Conservation (phyloP, 2,113 vertebrate species). For the Lynx canadensis region DNA sequence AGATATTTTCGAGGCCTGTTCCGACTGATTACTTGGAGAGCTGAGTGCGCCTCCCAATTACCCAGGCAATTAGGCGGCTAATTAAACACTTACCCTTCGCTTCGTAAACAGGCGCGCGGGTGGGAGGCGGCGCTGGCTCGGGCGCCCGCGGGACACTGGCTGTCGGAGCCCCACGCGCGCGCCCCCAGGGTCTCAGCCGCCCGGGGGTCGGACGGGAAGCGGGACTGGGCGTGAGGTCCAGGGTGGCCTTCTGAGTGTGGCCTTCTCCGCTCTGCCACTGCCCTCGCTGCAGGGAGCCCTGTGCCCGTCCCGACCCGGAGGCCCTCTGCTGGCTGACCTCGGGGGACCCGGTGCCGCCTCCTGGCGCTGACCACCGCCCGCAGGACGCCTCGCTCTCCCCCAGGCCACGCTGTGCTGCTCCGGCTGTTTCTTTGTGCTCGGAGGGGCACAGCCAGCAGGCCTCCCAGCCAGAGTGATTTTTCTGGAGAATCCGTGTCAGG, state of each 20-base stretch:
- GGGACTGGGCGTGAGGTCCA: rapidly evolving
- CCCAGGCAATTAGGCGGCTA: constrained; percentile 99
- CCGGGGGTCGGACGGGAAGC: neutral
- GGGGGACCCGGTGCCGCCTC: neutral
- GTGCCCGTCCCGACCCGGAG: neutral
- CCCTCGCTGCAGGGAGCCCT: neutral
- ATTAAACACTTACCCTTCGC: constrained; percentile 99
- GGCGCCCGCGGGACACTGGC: constrained; percentile 91
- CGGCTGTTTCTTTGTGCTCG: rapidly evolving
- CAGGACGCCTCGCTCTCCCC: neutral
- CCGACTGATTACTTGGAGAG: constrained; percentile 99
- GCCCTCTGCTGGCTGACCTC: rapidly evolving
- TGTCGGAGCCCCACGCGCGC: constrained; percentile 83
- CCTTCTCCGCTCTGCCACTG: neutral
- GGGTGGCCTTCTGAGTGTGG: neutral
- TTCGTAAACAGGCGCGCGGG: constrained; percentile 93
- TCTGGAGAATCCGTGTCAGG: neutral
- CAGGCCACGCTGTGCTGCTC: neutral
- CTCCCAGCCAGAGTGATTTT: neutral
- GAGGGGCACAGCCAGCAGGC: neutral
- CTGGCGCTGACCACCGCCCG: neutral
- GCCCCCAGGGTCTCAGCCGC: neutral
- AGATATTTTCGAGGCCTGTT: constrained; percentile 98
- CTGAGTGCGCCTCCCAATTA: constrained; percentile 99
- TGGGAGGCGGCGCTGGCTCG: constrained; percentile 82